Base-by-base conservation (phyloP, 2,113 vertebrate species). In the Actenoides lindsayi region DNA sequence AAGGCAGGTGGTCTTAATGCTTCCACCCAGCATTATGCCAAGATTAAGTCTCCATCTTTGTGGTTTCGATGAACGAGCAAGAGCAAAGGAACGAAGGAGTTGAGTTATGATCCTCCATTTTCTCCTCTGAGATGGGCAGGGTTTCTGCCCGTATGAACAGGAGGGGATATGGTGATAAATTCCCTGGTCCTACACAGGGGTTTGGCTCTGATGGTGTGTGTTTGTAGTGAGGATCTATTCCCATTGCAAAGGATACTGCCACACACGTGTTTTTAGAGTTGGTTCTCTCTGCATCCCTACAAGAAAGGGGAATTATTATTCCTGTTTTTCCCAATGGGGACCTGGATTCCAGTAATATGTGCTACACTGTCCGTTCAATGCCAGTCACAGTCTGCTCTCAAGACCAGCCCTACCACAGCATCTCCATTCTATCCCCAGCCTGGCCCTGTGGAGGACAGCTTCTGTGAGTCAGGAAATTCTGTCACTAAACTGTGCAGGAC, bases 81-180 rank as follows among this genome's bases (percentile, higher is more conserved):
- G 59, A 46, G 57, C 0, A 0, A 87, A 39, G 18, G 83, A 94
- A 92, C 81, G 83, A 94, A 93, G 56, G 42, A 85, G 30, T 2
- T 48, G 39, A 53, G 86, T 93, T 93, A 71, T 35, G 30, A 82
- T 65, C 53, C 44, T 91, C 69, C 65, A 20, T 80, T 89, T 89
- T 87, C 92, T 62, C 83, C 86, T 93, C 83, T 24, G 28, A 94
- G 91, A 95, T 87, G 87, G 96, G 92, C 81, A 87, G 37, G 10
- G 28, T 87, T 87, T 84, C 81, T 92, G 94, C 83, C 92, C 1
- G 8, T 69, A 96, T 96, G 94, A 96, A 96, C 64, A 91, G 83
- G 62, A 89, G 89, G 48, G 57, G 54, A 73, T 76, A 27, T 50
- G 35, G 69, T 41, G 41, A 76, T 92, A 46, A 71, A 91, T 73